phyloP scores from a whole-genome alignment of 2,888 invertebrate genomes.

The Morpho helenor region DNA sequence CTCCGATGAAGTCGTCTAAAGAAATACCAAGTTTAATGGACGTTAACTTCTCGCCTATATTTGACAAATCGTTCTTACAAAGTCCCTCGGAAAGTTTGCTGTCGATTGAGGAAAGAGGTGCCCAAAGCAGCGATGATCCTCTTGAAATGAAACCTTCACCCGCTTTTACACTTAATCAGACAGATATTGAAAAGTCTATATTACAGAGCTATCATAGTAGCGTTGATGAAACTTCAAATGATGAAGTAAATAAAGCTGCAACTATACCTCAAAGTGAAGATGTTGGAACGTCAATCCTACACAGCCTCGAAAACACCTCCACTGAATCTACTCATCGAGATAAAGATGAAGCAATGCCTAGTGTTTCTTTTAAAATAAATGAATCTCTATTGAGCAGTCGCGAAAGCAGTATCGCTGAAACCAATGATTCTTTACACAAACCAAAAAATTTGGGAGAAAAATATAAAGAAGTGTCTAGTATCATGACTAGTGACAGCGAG shows the following conservation, averaged over 20 bases:
- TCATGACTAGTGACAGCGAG: conserved; percentile 68
- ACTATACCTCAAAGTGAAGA: conserved; percentile 29
- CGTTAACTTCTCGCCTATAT: conserved; percentile 64
- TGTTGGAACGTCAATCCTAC: conserved; percentile 51
- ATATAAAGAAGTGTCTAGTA: conserved; percentile 45
- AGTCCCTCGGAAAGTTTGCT: conserved; percentile 52
- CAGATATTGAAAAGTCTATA: conserved; percentile 51
- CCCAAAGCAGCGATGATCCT: conserved; percentile 34
- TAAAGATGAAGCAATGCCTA: conserved; percentile 27
- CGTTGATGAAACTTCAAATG: conserved; percentile 37
- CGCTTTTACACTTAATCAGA: conserved; percentile 51
- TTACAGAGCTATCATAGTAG: conserved; percentile 59
- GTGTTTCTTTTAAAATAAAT: conserved; percentile 42
- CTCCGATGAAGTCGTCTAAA: conserved; percentile 58
- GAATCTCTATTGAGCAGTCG: conserved; percentile 53
- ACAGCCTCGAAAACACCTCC: conserved; percentile 29
- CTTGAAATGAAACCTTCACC: conserved; percentile 42
- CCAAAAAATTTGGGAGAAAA: conserved; percentile 10
- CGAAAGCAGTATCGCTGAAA: conserved; percentile 45
- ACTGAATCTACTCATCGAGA: conserved; percentile 33
- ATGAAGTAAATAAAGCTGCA: conserved; percentile 29
- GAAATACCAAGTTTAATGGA: conserved; percentile 52
- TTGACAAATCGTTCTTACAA: conserved; percentile 59
- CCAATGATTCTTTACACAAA: conserved; percentile 22
- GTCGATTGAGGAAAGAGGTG: conserved; percentile 38